These are phyloP conservation scores for Entomobrya proxima DNA, from an alignment of 2,888 invertebrate species.

Conservation along the genomic window DNA sequence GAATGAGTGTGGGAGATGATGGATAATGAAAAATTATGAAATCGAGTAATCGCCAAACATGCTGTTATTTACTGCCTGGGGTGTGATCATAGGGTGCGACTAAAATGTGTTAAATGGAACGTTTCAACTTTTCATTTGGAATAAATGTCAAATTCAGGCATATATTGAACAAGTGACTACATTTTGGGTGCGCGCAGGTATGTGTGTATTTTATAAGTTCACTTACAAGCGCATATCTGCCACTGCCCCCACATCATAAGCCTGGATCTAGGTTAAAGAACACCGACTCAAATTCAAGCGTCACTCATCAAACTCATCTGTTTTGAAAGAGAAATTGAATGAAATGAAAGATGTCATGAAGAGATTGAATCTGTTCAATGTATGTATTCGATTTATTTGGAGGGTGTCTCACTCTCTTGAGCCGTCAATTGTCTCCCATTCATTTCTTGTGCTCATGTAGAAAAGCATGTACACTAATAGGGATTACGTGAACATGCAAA, in stretches of 20 bases:
- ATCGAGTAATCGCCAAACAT: not conserved
- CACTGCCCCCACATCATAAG: no score
- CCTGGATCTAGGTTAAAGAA: not conserved
- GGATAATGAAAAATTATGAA: conserved; percentile 6
- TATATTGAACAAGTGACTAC: not conserved
- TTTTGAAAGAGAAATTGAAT: not conserved
- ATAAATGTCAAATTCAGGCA: conserved; percentile 52
- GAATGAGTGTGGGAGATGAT: conserved; percentile 12
- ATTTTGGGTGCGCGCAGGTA: no score
- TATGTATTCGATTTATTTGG: not conserved
- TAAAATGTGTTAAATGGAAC: conserved; percentile 52
- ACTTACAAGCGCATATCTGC: not conserved
- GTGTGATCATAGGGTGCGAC: conserved; percentile 31
- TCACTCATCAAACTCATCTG: not conserved
- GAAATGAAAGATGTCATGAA: not conserved
- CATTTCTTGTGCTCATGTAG: not conserved
- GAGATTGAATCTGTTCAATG: not conserved
- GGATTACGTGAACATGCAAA: no score
- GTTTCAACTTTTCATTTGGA: conserved; percentile 36
- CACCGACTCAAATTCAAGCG: not conserved
- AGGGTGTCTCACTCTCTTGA: not conserved
- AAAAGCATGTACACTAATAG: not conserved
- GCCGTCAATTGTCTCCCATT: not conserved
- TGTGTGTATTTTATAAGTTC: not conserved
- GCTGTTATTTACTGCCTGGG: conserved; percentile 15